These are phyloP conservation scores for Rutpela maculata DNA, from an alignment of 2,888 invertebrate genomes.

Conservation along the genomic window DNA sequence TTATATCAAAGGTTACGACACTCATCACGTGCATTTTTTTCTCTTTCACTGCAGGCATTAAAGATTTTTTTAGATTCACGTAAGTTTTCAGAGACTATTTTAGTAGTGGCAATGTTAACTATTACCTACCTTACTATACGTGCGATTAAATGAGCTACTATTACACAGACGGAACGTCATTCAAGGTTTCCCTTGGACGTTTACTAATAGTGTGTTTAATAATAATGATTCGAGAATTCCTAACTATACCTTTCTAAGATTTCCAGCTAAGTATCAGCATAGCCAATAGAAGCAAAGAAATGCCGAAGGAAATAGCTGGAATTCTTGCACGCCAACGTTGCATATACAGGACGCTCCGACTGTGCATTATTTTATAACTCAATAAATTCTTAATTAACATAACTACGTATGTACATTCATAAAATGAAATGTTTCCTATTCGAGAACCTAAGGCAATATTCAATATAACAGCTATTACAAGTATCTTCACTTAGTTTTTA, in stretches of 20 bases:
- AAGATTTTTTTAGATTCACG: no score
- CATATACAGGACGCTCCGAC: neutral
- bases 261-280: neutral
- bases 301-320: neutral
- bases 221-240: conserved; percentile 8
- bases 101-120: no score
- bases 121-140: no score
- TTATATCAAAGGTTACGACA: no score
- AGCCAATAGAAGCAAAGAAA: conserved; percentile 1
- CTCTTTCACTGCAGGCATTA: no score
- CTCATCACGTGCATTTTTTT: no score
- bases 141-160: no score
- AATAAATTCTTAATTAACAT: neutral
- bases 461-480: no score
- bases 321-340: neutral
- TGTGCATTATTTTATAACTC: neutral
- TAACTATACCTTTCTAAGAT: conserved; percentile 6
- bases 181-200: conserved; percentile 4
- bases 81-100: no score
- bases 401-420: neutral
- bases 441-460: no score
- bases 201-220: conserved; percentile 21
- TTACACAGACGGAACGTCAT: neutral
- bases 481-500: no score
- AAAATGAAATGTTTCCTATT: neutral